Conservation (phyloP, 2,888 invertebrate genomes). For the Vandiemenella viatica region DNA sequence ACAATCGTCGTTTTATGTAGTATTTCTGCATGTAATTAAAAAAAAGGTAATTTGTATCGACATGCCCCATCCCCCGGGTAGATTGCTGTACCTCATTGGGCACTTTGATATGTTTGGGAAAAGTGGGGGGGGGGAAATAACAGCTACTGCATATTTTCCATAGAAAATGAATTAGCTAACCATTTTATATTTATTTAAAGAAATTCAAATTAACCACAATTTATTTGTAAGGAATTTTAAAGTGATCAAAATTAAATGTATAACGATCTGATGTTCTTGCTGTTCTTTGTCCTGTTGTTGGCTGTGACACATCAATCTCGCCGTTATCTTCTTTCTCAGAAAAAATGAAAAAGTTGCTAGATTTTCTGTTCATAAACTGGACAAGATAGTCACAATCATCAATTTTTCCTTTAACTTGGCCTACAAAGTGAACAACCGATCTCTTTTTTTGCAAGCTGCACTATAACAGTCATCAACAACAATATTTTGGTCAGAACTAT, state of each 20-base stretch:
- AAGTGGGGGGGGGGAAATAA: no score
- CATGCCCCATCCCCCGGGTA: no score
- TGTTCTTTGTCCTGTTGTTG: no score
- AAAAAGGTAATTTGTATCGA: no score
- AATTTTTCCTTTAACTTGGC: not conserved
- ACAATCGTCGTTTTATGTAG: no score
- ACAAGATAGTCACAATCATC: not conserved
- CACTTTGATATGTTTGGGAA: not conserved
- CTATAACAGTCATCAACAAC: not conserved
- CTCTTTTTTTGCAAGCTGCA: not conserved
- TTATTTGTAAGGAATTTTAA: not conserved
- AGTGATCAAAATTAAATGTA: not conserved
- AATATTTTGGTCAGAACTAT: no score
- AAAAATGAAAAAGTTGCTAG: not conserved
- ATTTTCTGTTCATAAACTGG: not conserved
- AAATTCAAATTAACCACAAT: not conserved
- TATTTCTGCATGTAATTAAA: no score
- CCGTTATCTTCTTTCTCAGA: not conserved
- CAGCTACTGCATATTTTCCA: no score
- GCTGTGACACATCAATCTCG: not conserved
- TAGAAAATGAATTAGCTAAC: no score
- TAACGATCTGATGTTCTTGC: not conserved
- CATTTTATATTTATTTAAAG: not conserved
- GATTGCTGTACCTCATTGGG: not conserved
- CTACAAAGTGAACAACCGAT: not conserved